Percentiles rank a stretch among this genome's conserved stretches.
These are phyloP conservation scores for Eumaeus atala DNA, from an alignment of 1,140 invertebrate species.

Conservation along the genomic window DNA sequence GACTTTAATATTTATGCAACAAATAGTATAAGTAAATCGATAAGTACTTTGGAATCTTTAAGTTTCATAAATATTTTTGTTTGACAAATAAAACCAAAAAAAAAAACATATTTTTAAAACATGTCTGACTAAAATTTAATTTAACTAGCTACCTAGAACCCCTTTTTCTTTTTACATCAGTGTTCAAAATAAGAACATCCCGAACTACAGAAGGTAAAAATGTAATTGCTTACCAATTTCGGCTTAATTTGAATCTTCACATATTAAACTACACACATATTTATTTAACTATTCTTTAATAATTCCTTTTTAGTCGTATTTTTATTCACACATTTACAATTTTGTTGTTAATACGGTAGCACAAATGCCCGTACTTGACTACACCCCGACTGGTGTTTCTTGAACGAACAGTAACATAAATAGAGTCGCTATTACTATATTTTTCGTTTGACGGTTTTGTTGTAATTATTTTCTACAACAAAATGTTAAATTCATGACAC, in stretches of 20 bases:
- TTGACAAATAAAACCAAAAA: too few relatives aligned
- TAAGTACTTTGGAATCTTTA: too few relatives aligned
- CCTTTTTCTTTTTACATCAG: background rate
- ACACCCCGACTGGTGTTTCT: slow-evolving; percentile 62
- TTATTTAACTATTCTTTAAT: background rate
- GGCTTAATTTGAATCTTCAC: background rate
- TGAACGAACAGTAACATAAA: slow-evolving; percentile 29
- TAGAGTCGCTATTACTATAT: slow-evolving; percentile 29
- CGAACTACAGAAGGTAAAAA: background rate
- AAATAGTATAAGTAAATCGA: too few relatives aligned
- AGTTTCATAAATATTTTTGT: too few relatives aligned
- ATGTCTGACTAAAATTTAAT: too few relatives aligned
- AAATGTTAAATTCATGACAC: too few relatives aligned
- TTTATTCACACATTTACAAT: slow-evolving; percentile 21
- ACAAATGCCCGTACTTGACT: slow-evolving; percentile 46
- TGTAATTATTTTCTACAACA: too few relatives aligned
- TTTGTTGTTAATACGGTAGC: slow-evolving; percentile 53
- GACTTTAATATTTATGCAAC: too few relatives aligned
- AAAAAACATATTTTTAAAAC: too few relatives aligned
- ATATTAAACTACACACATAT: background rate
- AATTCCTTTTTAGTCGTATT: slow-evolving; percentile 7
- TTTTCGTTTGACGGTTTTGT: too few relatives aligned
- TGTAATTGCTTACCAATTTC: slow-evolving; percentile 27
- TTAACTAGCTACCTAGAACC: too few relatives aligned
- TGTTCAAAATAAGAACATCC: slow-evolving; percentile 1